Evolutionary conservation across 2,113 vertebrate genomes (phyloP).

Genomic region (Nyctereutes procyonoides): DNA sequence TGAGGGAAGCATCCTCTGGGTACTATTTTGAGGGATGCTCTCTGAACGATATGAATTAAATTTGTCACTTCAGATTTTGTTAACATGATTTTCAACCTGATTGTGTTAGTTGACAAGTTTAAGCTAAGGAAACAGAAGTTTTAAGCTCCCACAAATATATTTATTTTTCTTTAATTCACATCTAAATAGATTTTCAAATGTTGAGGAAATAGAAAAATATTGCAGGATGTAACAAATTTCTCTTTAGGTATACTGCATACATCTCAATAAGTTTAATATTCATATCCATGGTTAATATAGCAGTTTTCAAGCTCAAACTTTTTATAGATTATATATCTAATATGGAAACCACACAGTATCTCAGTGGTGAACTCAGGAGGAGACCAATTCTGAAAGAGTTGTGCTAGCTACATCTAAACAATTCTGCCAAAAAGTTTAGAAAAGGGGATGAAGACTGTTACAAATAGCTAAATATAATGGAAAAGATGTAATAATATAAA

Average conservation of each 20-base stretch:
- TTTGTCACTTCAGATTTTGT: neutral
- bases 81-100: neutral
- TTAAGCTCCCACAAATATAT: neutral
- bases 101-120: neutral
- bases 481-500: constrained; percentile 54
- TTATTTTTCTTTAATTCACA: neutral
- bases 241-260: neutral
- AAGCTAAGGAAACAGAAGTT: neutral
- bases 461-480: neutral
- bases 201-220: neutral
- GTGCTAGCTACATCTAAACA: neutral
- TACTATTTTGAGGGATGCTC: neutral
- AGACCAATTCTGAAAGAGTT: neutral
- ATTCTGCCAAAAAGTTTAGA: neutral
- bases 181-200: constrained; percentile 43
- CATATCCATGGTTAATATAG: neutral
- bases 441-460: neutral
- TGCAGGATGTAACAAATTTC: neutral
- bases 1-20: neutral
- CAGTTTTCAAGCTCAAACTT: neutral
- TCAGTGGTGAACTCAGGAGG: neutral
- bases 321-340: neutral
- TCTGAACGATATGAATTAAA: neutral
- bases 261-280: constrained; percentile 24
- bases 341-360: neutral